Conservation (phyloP, 2,888 invertebrate species). For the Trypoxylon attenuatum region DNA sequence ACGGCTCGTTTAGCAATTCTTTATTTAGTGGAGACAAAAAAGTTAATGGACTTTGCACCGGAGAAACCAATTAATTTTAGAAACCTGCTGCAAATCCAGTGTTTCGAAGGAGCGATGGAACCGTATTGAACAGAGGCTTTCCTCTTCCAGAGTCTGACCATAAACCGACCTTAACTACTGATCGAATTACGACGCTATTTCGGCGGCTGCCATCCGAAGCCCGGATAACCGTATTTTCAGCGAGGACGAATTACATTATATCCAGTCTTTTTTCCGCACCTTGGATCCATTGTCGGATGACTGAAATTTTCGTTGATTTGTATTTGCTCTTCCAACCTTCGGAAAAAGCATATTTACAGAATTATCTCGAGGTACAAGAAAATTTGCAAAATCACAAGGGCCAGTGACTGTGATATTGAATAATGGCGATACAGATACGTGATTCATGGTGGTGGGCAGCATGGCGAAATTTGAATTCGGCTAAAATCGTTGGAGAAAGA, state of each 20-base stretch:
- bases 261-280: neutral
- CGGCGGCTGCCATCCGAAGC: neutral
- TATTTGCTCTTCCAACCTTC: too few relatives aligned
- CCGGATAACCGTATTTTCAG: conserved; percentile 25
- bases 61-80: conserved; percentile 31
- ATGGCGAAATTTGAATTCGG: conserved; percentile 56
- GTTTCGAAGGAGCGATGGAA: conserved; percentile 11
- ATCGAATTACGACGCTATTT: neutral
- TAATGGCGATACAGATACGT: conserved; percentile 31
- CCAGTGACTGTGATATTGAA: conserved; percentile 42
- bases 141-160: conserved; percentile 23
- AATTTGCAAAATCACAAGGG: too few relatives aligned
- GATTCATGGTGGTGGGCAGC: conserved; percentile 40
- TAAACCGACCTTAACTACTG: conserved; percentile 35
- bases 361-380: too few relatives aligned
- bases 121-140: conserved; percentile 22
- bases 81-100: conserved; percentile 22
- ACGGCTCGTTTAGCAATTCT: too few relatives aligned
- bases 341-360: too few relatives aligned
- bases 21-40: too few relatives aligned
- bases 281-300: neutral
- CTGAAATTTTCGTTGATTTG: too few relatives aligned
- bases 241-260: neutral
- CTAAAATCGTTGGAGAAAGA: conserved; percentile 57
- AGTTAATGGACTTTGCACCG: too few relatives aligned